phyloP scores from a whole-genome alignment of 2,888 invertebrate species.

The Auanema freiburgensis region DNA sequence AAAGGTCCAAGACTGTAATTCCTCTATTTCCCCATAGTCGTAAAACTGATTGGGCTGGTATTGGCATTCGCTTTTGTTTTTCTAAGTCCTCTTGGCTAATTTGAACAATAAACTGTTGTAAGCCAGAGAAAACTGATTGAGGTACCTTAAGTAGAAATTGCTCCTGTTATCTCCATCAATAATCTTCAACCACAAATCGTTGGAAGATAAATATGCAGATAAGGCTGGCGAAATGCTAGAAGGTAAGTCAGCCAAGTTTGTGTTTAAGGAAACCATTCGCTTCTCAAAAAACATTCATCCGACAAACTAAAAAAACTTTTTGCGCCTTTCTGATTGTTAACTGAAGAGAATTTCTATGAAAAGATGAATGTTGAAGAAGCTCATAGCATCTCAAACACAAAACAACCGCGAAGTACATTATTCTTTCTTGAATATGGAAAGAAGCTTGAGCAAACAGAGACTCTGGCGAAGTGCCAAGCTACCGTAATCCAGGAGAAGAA shows the following conservation, averaged over 20 bases:
- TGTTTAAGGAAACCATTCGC: constrained; percentile 29
- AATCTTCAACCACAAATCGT: constrained; percentile 53
- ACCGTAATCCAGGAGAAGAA: constrained; percentile 6
- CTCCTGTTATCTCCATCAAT: constrained; percentile 44
- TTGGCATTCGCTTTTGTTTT: constrained; percentile 27
- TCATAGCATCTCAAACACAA: too few relatives aligned
- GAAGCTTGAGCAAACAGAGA: too few relatives aligned
- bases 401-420: background rate
- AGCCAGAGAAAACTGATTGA: background rate
- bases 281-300: constrained; percentile 3
- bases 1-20: constrained; percentile 62
- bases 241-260: constrained; percentile 54
- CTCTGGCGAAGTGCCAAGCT: constrained; percentile 19
- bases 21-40: constrained; percentile 64
- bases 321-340: background rate
- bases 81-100: constrained; percentile 48
- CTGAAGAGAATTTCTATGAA: background rate
- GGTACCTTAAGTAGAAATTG: constrained; percentile 49
- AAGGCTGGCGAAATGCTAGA: constrained; percentile 38
- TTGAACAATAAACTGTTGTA: background rate
- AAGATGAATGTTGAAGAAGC: constrained; percentile 2
- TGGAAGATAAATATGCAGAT: constrained; percentile 33
- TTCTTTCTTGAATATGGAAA: background rate
- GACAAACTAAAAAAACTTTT: background rate
- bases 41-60: constrained; percentile 61